Percentiles rank a stretch among this genome's conserved stretches.
phyloP scores from a whole-genome alignment of 2,797 vertebrate species.

The Otolemur crassicaudatus region DNA sequence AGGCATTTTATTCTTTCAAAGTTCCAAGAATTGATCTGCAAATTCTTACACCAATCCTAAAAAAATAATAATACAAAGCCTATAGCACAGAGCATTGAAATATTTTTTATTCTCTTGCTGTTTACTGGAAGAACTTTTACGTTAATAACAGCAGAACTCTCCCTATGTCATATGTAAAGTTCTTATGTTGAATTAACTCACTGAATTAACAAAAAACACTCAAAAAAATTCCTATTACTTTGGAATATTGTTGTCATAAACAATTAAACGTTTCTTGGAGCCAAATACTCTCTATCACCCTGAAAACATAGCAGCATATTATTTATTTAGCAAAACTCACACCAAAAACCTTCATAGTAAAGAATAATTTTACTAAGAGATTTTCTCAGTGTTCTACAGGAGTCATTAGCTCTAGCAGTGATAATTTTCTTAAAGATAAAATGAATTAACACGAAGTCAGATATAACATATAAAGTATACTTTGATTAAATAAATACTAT shows the following conservation, averaged over 20 bases:
- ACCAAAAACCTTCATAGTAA: neutral
- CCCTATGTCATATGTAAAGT: neutral
- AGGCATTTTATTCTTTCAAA: constrained; percentile 25
- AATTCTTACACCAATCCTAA: constrained; percentile 6
- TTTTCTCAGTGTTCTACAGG: neutral
- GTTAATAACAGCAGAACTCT: neutral
- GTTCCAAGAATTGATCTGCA: constrained; percentile 4
- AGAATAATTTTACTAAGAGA: neutral
- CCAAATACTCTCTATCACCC: neutral
- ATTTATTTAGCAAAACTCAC: constrained; percentile 33
- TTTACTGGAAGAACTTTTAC: neutral
- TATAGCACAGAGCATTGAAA: neutral
- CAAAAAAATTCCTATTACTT: constrained; percentile 5
- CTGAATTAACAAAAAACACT: neutral
- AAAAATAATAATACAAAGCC: neutral
- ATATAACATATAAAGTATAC: neutral
- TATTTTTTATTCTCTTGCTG: neutral
- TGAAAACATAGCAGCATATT: constrained; percentile 40
- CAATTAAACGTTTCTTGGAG: neutral
- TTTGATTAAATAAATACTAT: constrained; percentile 59
- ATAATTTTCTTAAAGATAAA: constrained; percentile 51
- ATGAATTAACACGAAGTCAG: constrained; percentile 51
- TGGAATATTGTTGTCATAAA: neutral
- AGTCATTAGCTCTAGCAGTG: neutral
- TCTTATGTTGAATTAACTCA: constrained; percentile 18